These are phyloP conservation scores for Lycorma delicatula DNA, from an alignment of 1,140 invertebrate genomes.

Conservation along the genomic window DNA sequence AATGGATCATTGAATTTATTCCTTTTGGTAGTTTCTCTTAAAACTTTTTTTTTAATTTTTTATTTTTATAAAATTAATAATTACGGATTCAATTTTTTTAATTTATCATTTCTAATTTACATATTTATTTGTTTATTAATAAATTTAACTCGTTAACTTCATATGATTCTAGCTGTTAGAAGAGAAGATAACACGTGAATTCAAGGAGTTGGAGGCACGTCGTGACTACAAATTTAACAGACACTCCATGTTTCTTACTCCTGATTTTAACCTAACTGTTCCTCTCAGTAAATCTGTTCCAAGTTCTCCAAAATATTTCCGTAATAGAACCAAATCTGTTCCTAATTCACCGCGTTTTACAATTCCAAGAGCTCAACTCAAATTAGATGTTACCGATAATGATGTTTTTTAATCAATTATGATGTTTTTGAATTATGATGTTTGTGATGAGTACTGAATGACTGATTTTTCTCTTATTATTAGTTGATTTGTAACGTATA, in stretches of 20 bases:
- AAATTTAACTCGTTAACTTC: too few relatives aligned
- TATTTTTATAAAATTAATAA: too few relatives aligned
- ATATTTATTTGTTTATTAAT: too few relatives aligned
- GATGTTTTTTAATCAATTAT: neutral
- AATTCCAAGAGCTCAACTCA: slow-evolving; percentile 7
- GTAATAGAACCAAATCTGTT: slow-evolving; percentile 33
- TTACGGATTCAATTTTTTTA: too few relatives aligned
- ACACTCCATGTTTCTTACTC: slow-evolving; percentile 25
- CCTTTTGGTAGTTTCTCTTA: too few relatives aligned
- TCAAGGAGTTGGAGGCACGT: slow-evolving; percentile 51
- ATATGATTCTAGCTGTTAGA: slow-evolving; percentile 49
- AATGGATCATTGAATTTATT: too few relatives aligned
- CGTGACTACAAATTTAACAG: slow-evolving; percentile 33
- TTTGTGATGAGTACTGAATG: neutral
- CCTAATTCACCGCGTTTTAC: slow-evolving; percentile 35
- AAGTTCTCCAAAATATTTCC: neutral
- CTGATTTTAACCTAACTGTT: slow-evolving; percentile 31
- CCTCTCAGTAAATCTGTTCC: slow-evolving; percentile 9
- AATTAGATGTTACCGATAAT: neutral
- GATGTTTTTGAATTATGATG: neutral
- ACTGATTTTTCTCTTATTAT: neutral
- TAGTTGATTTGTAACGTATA: neutral
- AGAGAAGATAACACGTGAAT: slow-evolving; percentile 53
- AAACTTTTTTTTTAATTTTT: too few relatives aligned
- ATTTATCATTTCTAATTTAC: too few relatives aligned